phyloP scores from a whole-genome alignment of 2,113 vertebrate species.

The Lycocorax pyrrhopterus region DNA sequence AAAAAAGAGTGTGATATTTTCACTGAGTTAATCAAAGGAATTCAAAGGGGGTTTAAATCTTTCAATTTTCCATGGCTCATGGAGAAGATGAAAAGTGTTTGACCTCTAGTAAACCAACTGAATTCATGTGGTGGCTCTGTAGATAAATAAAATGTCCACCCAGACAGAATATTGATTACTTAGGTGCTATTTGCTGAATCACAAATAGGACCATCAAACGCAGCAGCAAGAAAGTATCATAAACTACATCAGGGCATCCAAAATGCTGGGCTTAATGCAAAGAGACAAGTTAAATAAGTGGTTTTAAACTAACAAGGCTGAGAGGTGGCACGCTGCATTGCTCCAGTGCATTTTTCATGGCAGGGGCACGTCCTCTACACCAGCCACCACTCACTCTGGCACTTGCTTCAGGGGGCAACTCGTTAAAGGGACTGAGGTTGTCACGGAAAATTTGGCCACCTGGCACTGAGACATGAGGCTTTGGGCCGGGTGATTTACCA shows the following conservation, averaged over 20 bases:
- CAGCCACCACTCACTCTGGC: background rate
- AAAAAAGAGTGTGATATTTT: background rate
- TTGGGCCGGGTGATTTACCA: background rate
- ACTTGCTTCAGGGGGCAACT: background rate
- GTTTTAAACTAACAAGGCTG: background rate
- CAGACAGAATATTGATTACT: conserved; percentile 46
- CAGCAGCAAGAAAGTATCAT: background rate
- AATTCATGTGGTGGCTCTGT: conserved; percentile 27
- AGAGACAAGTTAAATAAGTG: background rate
- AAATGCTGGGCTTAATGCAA: background rate
- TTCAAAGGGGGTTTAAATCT: conserved; percentile 47
- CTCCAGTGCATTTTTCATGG: background rate
- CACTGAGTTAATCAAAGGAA: conserved; percentile 31
- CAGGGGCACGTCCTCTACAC: background rate
- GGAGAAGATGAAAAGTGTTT: conserved; percentile 32
- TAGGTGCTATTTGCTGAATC: conserved; percentile 29
- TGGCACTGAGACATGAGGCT: background rate
- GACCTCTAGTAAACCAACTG: conserved; percentile 26
- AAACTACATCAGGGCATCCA: background rate
- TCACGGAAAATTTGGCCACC: background rate
- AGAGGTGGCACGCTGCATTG: background rate
- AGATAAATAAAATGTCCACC: conserved; percentile 38
- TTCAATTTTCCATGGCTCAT: conserved; percentile 30
- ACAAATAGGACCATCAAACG: conserved; percentile 3
- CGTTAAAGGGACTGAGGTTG: background rate